phyloP scores from a whole-genome alignment of 2,888 invertebrate genomes.

The Epiblema foenella region DNA sequence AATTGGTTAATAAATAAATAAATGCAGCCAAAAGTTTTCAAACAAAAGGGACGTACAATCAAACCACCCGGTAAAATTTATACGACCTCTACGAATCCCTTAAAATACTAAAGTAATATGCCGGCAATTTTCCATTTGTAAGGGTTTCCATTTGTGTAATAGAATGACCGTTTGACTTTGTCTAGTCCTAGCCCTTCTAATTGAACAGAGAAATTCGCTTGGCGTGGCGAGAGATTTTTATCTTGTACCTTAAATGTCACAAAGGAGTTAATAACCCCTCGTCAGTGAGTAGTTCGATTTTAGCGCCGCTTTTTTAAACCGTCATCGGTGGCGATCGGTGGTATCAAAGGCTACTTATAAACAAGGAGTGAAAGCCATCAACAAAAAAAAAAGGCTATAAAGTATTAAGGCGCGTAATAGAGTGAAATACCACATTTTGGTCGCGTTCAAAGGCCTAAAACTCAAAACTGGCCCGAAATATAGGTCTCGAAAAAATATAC shows the following conservation, averaged over 20 bases:
- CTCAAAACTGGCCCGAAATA: no score
- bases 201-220: neutral
- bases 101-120: conserved; percentile 1
- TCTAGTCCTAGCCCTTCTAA: conserved; percentile 13
- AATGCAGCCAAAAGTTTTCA: neutral
- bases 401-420: no score
- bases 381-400: no score
- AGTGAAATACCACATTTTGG: no score
- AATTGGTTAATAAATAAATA: no score
- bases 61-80: neutral
- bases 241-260: conserved; percentile 10
- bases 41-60: neutral
- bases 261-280: neutral
- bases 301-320: no score
- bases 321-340: no score
- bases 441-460: no score
- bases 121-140: neutral
- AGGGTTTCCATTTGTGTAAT: neutral
- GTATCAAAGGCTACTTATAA: no score
- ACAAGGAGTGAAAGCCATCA: no score
- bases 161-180: conserved; percentile 2
- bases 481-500: no score
- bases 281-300: no score
- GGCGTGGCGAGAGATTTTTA: neutral
- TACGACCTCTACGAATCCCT: neutral